These are phyloP conservation scores for Seriola dumerili DNA, from an alignment of 2,113 vertebrate genomes.

Conservation along the genomic window DNA sequence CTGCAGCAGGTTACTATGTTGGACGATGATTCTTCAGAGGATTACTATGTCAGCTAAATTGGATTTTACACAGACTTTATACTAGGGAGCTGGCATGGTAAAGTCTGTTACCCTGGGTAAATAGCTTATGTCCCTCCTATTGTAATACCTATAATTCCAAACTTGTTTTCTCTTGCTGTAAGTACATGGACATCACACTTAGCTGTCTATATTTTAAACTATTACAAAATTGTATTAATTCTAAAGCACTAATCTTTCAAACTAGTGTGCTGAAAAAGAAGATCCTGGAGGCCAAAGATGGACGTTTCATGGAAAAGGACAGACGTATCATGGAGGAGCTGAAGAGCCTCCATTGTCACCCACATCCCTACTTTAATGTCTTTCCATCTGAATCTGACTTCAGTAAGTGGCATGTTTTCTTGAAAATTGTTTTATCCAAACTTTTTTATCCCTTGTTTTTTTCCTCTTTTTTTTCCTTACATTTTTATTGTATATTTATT, in stretches of 20 bases:
- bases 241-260: background rate
- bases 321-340: constrained; percentile 71
- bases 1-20: background rate
- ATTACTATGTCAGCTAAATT: too few relatives aligned
- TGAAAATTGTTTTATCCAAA: background rate
- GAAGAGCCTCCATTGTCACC: constrained; percentile 69
- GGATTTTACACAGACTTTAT: too few relatives aligned
- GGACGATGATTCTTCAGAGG: background rate
- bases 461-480: background rate
- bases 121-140: too few relatives aligned
- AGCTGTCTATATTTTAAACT: background rate
- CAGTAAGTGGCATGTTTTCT: constrained; percentile 49
- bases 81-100: too few relatives aligned
- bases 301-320: constrained; percentile 62
- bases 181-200: background rate
- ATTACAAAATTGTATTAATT: background rate
- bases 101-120: too few relatives aligned
- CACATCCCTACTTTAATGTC: constrained; percentile 69
- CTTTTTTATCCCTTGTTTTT: too few relatives aligned
- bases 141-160: background rate
- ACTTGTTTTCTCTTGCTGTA: background rate
- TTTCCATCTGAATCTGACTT: constrained; percentile 68
- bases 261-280: constrained; percentile 71
- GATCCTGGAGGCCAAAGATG: constrained; percentile 53
- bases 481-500: background rate